Base-by-base conservation (phyloP, 2,113 vertebrate genomes). In the Salvelinus sp. region DNA sequence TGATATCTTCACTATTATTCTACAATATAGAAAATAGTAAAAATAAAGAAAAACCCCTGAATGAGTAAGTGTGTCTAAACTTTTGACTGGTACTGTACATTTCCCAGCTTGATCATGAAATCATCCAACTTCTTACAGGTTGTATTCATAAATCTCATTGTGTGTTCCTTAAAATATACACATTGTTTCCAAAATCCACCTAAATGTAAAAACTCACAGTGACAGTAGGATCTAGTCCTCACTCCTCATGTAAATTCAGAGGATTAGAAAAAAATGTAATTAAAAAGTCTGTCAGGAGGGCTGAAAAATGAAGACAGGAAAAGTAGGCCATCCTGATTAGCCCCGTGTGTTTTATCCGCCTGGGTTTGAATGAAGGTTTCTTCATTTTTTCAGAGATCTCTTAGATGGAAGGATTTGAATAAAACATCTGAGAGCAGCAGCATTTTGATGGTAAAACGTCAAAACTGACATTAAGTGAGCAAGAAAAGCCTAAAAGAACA, bases 281-380 rank as follows among this genome's bases (percentile, higher is more conserved):
- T 33, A 18, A 58, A 81, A 68, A 60, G 68, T 75, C 38, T 44
- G 38, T 44, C 81, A 80, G 23, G 66, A 78, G 65, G 73, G 82
- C 74, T 76, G 82, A n/a, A 84, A 54, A 78, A 75, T 77, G 68
- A 79, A 85, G 64, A 77, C 63, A 18, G 72, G 65, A 75, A 79
- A 85, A 85, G 83, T 78, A 83, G 76, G 80, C 66, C 83, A 85
- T 66, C 76, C 72, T 79, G 72, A 79, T 82, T 75, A 79, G 74
- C 69, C 76, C 75, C 68, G 73, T 79, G 76, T 75, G 22, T 76
- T 81, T 74, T 63, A 74, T 69, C 73, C 66, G 38, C 9, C 38
- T 44, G 9, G 38, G 38, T 10, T 44, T 44, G 38, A 44, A 10
- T 44, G 38, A 44, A 44, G 38, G 38, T 44, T 44, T 44, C 38